Evolutionary conservation across 2,888 invertebrate species (phyloP), one percentile per base, ranked within the genome.

Genomic region (Dinocampus coccinellae): DNA sequence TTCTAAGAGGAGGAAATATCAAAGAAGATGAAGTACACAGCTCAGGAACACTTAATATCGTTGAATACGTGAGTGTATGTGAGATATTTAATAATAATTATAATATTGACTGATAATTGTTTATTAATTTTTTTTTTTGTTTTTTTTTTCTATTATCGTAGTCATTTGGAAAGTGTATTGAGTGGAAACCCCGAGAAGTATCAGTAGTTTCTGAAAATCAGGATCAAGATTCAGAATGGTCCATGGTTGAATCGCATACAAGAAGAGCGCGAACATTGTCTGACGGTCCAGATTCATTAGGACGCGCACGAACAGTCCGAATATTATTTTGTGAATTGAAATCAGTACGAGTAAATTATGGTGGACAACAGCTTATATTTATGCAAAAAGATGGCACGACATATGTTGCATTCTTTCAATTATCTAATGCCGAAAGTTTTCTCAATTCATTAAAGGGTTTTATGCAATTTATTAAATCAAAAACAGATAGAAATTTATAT

Each of bases 151-250:
- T 34, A 72, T 67, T 63, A 70, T 78, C 80, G 2, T 75, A 90
- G 89, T 87, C 83, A 79, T 87, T 87, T 78, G 90, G 90, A n/a
- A 91, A 91, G 75, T 92, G 90, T 77, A 91, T 96, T 67, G 96
- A 96, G 86, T 96, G 96, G 96, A 92, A 93, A 83, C 94, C 94
- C 0, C 92, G 92, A 73, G 95, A 95, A 84, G 89, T 94, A 76
- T 94, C 93, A 58, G 91, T 95, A 13, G 93, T 94, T 78, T 92
- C 92, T 0, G 94, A 94, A 77, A 91, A 91, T 1, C 94, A 93
- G 81, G 94, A 94, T 82, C 93, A 94, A 81, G 88, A 88, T 78
- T 85, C 86, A 47, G 95, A 95, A 82, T 95, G 96, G 96, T 94
- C 95, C 0, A 90, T 95, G 70, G 95, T 95, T 20, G 93, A 94